Base-by-base conservation (phyloP, 2,797 vertebrate genomes). In the Percopsis omiscomaycus region DNA sequence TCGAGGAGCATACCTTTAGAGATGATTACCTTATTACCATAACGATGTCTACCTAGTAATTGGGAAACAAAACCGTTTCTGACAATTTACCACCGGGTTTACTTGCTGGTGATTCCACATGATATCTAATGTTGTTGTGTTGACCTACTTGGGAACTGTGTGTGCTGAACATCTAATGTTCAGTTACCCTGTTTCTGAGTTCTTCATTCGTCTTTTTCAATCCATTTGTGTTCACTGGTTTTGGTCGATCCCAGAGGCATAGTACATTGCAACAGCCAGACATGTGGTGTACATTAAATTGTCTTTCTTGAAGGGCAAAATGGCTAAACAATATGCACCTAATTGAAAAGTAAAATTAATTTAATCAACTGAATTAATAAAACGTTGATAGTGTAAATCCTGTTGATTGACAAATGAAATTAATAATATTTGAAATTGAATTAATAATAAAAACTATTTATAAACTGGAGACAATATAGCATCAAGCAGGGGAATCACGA, bases 81-180 rank as follows among this genome's bases (percentile, higher is more conserved):
- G 37, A 42, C 37, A 22, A 22, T 22, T 22, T 22, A 22, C 22
- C 22, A 22, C 22, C 22, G 22, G 8, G 8, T 42, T 42, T 42
- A 9, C 37, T 42, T 42, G 37, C 37, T 8, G 37, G 37, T 10
- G 37, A 42, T 6, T 2, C 37, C 9, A 6, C 32, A 8, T 37
- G 6, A 37, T 37, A 9, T 42, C 37, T 42, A 42, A 42, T 84
- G 85, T 79, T 83, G 82, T 82, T 71, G 59, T 67, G 59, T 67
- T 88, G 89, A 89, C 88, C 88, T 89, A 89, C 83, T 88, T 88
- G 86, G 85, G 80, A 30, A 59, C 68, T 61, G 73, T 73, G 73
- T 51, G 46, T 75, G 72, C 68, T 12, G 50, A 83, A 67, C 73
- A 62, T 68, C 47, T 70, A 74, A 77, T 75, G 78, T 75, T 56